Percentiles rank a stretch among this genome's conserved stretches.
Conservation (phyloP, 1,140 invertebrate species). For the Acarapis woodi region DNA sequence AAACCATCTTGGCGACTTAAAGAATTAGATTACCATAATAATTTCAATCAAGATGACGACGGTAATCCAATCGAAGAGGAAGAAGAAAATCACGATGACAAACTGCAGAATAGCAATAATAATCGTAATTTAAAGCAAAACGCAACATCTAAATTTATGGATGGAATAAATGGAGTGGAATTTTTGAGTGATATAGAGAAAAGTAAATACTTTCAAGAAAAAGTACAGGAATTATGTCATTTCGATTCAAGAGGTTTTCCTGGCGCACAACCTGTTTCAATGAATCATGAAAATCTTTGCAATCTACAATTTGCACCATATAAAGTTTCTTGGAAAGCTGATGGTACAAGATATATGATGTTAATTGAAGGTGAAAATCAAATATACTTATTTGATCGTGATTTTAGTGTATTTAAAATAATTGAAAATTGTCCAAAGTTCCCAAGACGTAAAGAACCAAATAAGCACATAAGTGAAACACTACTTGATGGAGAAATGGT, state of each 20-base stretch:
- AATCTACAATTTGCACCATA: slow-evolving; percentile 50
- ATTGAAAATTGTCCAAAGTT: slow-evolving; percentile 38
- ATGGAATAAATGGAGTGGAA: slow-evolving; percentile 39
- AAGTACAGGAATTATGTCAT: slow-evolving; percentile 45
- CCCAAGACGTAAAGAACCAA: slow-evolving; percentile 35
- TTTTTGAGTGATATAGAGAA: slow-evolving; percentile 28
- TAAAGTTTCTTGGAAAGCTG: slow-evolving; percentile 94
- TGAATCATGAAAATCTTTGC: slow-evolving; percentile 53
- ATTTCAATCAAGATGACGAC: slow-evolving; percentile 1
- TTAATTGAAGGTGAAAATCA: slow-evolving; percentile 51
- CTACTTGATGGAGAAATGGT: slow-evolving; percentile 93
- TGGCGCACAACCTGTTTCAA: slow-evolving; percentile 84
- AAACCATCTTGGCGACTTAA: slow-evolving; percentile 48
- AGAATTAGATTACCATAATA: too few species aligned
- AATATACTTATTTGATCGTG: slow-evolving; percentile 78
- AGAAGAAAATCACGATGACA: not conserved
- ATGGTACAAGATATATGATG: slow-evolving; percentile 95
- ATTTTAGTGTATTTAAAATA: slow-evolving; percentile 75
- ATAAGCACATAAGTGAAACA: slow-evolving; percentile 41
- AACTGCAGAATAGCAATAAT: not conserved
- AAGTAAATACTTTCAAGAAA: slow-evolving; percentile 34
- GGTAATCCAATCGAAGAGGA: not conserved
- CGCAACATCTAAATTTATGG: slow-evolving; percentile 32
- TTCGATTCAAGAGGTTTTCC: slow-evolving; percentile 61
- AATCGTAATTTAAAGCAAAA: not conserved